Evolutionary conservation across 2,888 invertebrate species (phyloP).

Genomic region (Prosapia bicincta): DNA sequence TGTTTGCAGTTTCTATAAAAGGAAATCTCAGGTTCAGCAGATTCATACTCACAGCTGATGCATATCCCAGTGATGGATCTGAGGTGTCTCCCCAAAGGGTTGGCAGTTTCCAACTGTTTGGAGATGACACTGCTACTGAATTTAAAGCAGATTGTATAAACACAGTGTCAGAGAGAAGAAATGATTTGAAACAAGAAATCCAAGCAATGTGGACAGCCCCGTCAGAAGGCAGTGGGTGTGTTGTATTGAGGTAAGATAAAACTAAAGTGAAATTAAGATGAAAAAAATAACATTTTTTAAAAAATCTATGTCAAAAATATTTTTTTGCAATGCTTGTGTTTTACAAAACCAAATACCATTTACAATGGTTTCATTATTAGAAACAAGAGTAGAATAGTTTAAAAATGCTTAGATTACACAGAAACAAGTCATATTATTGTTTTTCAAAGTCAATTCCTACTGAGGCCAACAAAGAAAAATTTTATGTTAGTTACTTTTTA

Average conservation of each 20-base stretch:
- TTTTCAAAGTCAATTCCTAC: no score
- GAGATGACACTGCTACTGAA: slow-evolving; percentile 47
- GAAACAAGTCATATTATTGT: no score
- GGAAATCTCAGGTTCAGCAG: slow-evolving; percentile 4
- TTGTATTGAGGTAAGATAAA: slow-evolving; percentile 12
- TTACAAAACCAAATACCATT: no score
- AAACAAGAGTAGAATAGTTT: no score
- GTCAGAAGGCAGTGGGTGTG: slow-evolving; percentile 8
- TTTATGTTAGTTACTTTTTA: no score
- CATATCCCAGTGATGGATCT: slow-evolving; percentile 10
- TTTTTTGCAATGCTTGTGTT: no score
- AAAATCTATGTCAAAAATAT: no score
- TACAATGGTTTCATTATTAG: no score
- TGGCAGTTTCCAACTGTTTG: slow-evolving; percentile 34
- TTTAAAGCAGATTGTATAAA: slow-evolving; percentile 84
- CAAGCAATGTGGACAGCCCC: slow-evolving; percentile 87
- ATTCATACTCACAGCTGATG: slow-evolving; percentile 17
- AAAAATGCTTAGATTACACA: no score
- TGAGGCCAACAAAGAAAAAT: no score
- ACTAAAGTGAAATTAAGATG: no score
- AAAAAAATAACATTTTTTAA: no score
- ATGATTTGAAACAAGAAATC: slow-evolving; percentile 76
- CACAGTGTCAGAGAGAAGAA: slow-evolving; percentile 76
- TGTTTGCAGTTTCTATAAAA: slow-evolving; percentile 1
- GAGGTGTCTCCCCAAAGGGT: slow-evolving; percentile 23